These are phyloP conservation scores for Syngnathus acus DNA, from an alignment of 2,797 vertebrate genomes.

Conservation along the genomic window DNA sequence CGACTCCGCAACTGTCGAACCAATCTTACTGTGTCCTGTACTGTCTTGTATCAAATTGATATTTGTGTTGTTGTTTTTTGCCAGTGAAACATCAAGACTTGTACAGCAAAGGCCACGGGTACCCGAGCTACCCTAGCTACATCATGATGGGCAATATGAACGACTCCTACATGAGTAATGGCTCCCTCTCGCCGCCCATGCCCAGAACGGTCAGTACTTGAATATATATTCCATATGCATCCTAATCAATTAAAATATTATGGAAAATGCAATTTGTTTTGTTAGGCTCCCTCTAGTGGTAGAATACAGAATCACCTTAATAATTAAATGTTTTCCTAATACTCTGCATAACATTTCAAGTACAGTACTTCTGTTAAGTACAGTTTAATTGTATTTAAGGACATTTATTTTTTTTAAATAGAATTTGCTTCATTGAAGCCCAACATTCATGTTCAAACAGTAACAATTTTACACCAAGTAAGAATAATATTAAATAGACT, in stretches of 20 bases:
- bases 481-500: background rate
- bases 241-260: background rate
- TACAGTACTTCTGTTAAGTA: background rate
- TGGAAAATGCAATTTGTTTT: background rate
- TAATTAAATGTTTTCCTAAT: no score
- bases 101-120: constrained; percentile 89
- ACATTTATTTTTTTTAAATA: background rate
- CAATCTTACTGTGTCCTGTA: no score
- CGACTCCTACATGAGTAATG: constrained; percentile 96
- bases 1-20: no score
- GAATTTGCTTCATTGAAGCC: background rate
- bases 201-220: constrained; percentile 88
- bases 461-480: background rate
- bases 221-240: background rate
- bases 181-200: constrained; percentile 95
- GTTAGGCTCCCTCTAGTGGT: background rate
- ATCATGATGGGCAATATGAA: constrained; percentile 99
- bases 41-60: background rate
- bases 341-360: background rate
- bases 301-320: no score
- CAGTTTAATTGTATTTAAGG: background rate
- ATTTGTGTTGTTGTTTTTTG: constrained; percentile 27
- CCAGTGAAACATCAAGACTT: constrained; percentile 86
- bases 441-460: background rate
- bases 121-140: constrained; percentile 90